These are phyloP conservation scores for Venustoraphidia nigricollis DNA, from an alignment of 2,888 invertebrate species.

Conservation along the genomic window DNA sequence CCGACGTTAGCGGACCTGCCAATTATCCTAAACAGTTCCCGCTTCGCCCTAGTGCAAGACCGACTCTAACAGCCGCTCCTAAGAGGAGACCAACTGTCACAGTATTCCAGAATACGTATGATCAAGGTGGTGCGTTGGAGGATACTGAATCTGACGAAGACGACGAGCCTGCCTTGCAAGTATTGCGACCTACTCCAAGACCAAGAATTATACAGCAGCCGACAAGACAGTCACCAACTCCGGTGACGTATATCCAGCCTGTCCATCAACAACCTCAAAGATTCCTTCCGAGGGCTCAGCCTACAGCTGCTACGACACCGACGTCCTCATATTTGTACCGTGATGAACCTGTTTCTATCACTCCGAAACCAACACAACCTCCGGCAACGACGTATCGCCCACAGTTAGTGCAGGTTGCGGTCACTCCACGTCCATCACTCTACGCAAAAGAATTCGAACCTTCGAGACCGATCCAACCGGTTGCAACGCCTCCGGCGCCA, in stretches of 20 bases:
- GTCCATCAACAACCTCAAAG: constrained; percentile 16
- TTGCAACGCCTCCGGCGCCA: constrained; percentile 19
- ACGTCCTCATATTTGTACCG: constrained; percentile 21
- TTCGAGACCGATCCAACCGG: constrained; percentile 16
- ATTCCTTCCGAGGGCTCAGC: constrained; percentile 19
- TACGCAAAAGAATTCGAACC: constrained; percentile 21
- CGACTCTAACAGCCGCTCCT: constrained; percentile 29
- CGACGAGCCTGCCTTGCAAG: constrained; percentile 34
- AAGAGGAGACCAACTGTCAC: constrained; percentile 37
- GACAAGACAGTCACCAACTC: constrained; percentile 5
- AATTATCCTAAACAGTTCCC: constrained; percentile 46
- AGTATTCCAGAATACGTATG: constrained; percentile 54
- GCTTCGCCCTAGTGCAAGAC: constrained; percentile 33
- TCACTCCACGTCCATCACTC: constrained; percentile 37
- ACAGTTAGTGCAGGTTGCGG: constrained; percentile 38
- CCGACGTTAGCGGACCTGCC: constrained; percentile 36
- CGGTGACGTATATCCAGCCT: constrained; percentile 17
- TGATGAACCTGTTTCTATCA: constrained; percentile 37
- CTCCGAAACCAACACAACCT: constrained; percentile 41
- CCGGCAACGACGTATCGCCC: constrained; percentile 53
- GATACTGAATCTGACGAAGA: constrained; percentile 40
- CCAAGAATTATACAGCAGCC: constrained; percentile 26
- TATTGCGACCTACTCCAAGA: constrained; percentile 24
- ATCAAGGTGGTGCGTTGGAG: constrained; percentile 19
- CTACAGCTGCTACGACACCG: constrained; percentile 35